Evolutionary conservation across 2,797 vertebrate genomes (phyloP), one percentile per base, ranked within the genome.

Genomic region (Poecilia velifera): DNA sequence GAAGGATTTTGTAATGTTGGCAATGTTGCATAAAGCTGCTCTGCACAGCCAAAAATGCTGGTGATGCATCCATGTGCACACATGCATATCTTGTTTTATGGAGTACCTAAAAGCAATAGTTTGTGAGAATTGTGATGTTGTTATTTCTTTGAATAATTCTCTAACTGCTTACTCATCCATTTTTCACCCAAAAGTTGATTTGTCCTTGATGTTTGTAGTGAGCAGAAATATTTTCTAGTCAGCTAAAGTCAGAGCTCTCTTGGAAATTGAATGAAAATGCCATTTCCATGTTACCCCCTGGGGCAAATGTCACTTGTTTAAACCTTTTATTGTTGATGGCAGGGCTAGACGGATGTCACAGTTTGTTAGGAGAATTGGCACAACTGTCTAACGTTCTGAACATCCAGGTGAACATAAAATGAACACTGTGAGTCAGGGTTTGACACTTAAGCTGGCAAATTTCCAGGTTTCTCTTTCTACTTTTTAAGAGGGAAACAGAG

Each of bases 31-130:
- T 78, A 83, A 62, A 77, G 66, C 45, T 62, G 14, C 31, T 34
- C 73, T 72, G 83, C 84, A 82, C 79, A 34, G 83, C 66, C 74
- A 83, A 7, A 82, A 7, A 41, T 82, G 82, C 57, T 72, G 68
- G 43, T 90, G 87, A 62, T 88, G 89, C 90, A 84, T 77, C 43
- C 55, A 41, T 78, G 70, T 84, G 77, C 75, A 76, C 80, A 36
- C 34, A 39, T 76, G 70, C n/a, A 81, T 13, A 9, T 76, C 73
- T 80, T 74, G 76, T 66, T 71, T 36, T 36, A 66, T 28, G 4
- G 41, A 74, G 20, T 31, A 0, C 41, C 25, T 46, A 47, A 43
- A 36, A 20, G 39, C 25, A 34, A 4, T 0, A 1, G 13, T 73
- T 78, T 4, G n/a, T 8, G 1, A 72, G 3, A n/a, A 46, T 76